These are phyloP conservation scores for Oreamnos americanus DNA, from an alignment of 2,113 vertebrate genomes.

Conservation along the genomic window DNA sequence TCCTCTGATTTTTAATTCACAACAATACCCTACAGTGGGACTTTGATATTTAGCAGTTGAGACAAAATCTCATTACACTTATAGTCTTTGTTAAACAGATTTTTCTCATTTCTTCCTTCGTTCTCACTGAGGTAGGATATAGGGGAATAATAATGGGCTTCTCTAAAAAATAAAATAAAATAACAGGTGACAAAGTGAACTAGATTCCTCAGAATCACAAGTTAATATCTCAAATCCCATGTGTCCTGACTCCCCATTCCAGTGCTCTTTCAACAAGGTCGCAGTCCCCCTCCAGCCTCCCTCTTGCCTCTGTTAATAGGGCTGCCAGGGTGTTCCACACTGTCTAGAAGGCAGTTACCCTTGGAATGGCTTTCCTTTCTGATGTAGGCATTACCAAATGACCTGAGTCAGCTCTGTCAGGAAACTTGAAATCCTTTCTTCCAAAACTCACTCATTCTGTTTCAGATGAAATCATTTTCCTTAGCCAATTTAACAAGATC, in stretches of 20 bases:
- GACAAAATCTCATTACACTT: background rate
- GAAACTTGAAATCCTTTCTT: slow-evolving; percentile 28
- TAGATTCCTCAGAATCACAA: background rate
- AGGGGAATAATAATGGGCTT: background rate
- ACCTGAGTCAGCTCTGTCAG: background rate
- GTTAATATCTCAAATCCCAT: background rate
- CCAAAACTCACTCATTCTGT: slow-evolving; percentile 23
- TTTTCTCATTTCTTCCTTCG: background rate
- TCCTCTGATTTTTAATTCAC: background rate
- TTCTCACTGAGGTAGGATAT: background rate
- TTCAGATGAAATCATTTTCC: slow-evolving; percentile 54
- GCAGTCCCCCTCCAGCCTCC: background rate
- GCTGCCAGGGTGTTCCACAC: background rate
- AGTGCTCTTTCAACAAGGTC: background rate
- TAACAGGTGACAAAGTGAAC: background rate
- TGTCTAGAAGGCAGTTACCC: accelerated
- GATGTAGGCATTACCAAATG: background rate
- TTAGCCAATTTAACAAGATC: slow-evolving; percentile 57
- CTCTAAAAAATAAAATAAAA: background rate
- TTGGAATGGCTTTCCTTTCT: background rate
- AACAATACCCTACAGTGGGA: background rate
- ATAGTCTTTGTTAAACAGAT: background rate
- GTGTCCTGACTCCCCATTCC: background rate
- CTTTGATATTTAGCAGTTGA: background rate
- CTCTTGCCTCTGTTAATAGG: background rate